phyloP scores from a whole-genome alignment of 2,888 invertebrate genomes.

The Metallyticus violacea region DNA sequence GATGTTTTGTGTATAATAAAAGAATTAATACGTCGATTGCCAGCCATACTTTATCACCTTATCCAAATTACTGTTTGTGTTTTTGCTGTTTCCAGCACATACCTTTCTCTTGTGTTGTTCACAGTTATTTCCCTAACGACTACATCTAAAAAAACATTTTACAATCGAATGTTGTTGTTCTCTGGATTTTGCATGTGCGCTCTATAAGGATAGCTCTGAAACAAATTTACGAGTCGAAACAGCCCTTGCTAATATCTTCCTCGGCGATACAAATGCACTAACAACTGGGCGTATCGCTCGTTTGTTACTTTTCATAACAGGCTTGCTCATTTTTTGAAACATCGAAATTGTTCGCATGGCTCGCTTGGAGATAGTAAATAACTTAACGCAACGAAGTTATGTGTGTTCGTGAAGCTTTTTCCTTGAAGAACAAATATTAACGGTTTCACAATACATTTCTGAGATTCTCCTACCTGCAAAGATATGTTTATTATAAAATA shows the following conservation, averaged over 20 bases:
- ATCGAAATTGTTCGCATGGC: neutral
- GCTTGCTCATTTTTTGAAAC: neutral
- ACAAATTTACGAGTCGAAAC: neutral
- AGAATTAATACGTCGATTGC: too few species aligned
- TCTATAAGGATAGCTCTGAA: neutral
- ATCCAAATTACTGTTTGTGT: too few species aligned
- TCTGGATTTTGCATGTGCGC: neutral
- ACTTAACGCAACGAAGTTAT: neutral
- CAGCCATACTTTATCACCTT: too few species aligned
- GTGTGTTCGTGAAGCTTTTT: neutral
- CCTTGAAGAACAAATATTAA: too few species aligned
- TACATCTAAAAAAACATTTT: neutral
- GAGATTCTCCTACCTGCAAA: too few species aligned
- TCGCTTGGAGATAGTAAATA: neutral
- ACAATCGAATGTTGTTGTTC: neutral
- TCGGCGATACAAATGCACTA: neutral
- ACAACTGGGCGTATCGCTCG: neutral
- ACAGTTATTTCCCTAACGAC: neutral
- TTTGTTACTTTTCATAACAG: neutral
- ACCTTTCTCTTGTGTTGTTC: neutral
- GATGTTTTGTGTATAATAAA: too few species aligned
- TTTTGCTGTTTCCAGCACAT: too few species aligned
- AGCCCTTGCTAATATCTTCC: neutral
- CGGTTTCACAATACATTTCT: too few species aligned
- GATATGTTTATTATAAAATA: too few species aligned